Evolutionary conservation across 2,888 invertebrate species (phyloP), one percentile per base, ranked within the genome.

Genomic region (Oxyteleia sp.): DNA sequence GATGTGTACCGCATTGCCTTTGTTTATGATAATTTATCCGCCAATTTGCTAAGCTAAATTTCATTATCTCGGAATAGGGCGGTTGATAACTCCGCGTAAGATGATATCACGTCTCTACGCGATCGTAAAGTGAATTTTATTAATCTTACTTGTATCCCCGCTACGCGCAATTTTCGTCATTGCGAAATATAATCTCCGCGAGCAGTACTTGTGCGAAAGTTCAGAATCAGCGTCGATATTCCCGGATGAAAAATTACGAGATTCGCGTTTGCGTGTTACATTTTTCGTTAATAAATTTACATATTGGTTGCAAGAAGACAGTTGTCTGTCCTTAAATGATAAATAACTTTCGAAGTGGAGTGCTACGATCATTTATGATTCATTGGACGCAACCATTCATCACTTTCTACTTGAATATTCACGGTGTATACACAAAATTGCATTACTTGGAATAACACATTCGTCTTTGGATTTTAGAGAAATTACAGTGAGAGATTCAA

Each of bases 61-160:
- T 71, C 69, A 71, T 71, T 71, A 71, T 71, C 57, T 32, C 23
- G 5, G 35, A 45, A 38, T 18, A 13, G 49, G 23, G 20, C 5
- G 68, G 45, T 32, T 32, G 45, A 69, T 69, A 69, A 69, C 51
- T 20, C 26, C 45, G 32, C 26, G 32, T 11, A 47, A 57, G 69
- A 59, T 71, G 47, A 71, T 71, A 71, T 71, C 69, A 57, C 69
- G 57, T 57, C 69, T 57, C 29, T 23, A 26, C 57, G 49, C 57
- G 69, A 71, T 59, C 57, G 57, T 71, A 71, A 71, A 71, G 59
- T 49, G 59, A 71, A 71, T 71, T 71, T 55, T 47, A 57, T 68
- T 68, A 55, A 68, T 68, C 68, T 45, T 53, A 29, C 43, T 53
- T 15, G 15, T 41, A 41, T 41, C 41, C 7, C 41, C 23, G 51